Percentiles rank a stretch among this genome's conserved stretches.
Evolutionary conservation across 2,113 vertebrate species (phyloP).

Genomic region (Oreochromis spilurus): DNA sequence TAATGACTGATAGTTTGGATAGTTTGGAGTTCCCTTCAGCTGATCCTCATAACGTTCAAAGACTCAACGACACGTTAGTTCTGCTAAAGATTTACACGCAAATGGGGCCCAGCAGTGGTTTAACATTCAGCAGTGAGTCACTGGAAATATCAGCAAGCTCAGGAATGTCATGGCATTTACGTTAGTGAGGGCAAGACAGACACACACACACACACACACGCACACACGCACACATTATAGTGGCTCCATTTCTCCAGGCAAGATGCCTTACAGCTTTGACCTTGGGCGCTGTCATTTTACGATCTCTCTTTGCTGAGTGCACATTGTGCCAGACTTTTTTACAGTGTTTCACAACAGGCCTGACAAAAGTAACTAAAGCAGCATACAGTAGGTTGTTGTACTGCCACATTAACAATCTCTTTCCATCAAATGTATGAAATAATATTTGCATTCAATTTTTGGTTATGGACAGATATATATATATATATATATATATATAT

Average conservation of each 20-base stretch:
- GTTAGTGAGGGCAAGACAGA: constrained; percentile 14
- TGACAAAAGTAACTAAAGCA: background rate
- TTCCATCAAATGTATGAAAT: background rate
- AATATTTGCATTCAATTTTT: background rate
- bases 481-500: too few species aligned
- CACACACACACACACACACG: background rate
- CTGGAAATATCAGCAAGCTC: constrained; percentile 39
- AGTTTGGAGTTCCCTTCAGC: background rate
- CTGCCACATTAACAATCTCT: background rate
- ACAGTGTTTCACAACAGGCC: constrained; percentile 27
- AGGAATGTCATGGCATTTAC: constrained; percentile 35
- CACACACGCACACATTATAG: background rate
- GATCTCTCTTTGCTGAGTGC: constrained; percentile 8
- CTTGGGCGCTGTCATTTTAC: constrained; percentile 14
- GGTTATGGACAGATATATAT: background rate
- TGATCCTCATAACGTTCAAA: background rate
- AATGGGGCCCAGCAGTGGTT: constrained; percentile 35
- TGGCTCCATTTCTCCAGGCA: constrained; percentile 13
- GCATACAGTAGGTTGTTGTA: background rate
- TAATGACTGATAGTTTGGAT: background rate
- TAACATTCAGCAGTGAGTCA: constrained; percentile 14
- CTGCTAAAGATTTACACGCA: constrained; percentile 15
- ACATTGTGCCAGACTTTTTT: constrained; percentile 34
- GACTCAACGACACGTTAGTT: background rate
- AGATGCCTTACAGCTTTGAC: constrained; percentile 34